phyloP scores from a whole-genome alignment of 1,140 invertebrate species.

The Hyles vespertilio region DNA sequence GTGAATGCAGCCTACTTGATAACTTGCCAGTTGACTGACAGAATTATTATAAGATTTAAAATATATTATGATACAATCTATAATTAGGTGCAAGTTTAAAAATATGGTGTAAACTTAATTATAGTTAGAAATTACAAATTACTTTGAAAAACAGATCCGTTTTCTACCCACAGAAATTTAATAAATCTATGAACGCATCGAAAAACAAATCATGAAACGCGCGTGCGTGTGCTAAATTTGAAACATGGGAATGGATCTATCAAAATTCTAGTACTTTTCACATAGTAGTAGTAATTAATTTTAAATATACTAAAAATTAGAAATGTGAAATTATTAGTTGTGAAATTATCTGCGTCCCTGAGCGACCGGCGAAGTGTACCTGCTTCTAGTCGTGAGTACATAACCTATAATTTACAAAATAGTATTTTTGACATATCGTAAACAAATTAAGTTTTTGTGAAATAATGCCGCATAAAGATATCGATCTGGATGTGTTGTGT shows the following conservation, averaged over 20 bases:
- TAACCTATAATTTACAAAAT: slow-evolving; percentile 35
- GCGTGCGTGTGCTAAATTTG: slow-evolving; percentile 63
- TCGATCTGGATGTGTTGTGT: slow-evolving; percentile 53
- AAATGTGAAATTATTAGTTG: slow-evolving; percentile 60
- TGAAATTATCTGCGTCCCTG: slow-evolving; percentile 36
- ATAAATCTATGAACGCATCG: slow-evolving; percentile 18
- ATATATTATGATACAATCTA: no score
- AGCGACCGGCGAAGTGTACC: slow-evolving; percentile 36
- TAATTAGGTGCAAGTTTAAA: neutral
- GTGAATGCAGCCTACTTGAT: no score
- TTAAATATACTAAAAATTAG: slow-evolving; percentile 42
- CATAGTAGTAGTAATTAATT: slow-evolving; percentile 33
- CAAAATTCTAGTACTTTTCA: slow-evolving; percentile 54
- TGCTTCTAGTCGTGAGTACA: slow-evolving; percentile 49
- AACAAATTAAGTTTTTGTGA: slow-evolving; percentile 34
- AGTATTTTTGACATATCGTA: slow-evolving; percentile 42
- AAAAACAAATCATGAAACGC: slow-evolving; percentile 18
- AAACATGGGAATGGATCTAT: slow-evolving; percentile 57
- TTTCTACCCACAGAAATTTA: neutral
- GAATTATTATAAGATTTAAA: no score
- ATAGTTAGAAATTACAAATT: no score
- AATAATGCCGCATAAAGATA: slow-evolving; percentile 56
- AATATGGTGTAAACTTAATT: neutral
- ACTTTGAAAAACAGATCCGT: no score
- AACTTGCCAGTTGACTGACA: no score